phyloP scores from a whole-genome alignment of 2,113 vertebrate genomes.

The Grammomys dolichurus region DNA sequence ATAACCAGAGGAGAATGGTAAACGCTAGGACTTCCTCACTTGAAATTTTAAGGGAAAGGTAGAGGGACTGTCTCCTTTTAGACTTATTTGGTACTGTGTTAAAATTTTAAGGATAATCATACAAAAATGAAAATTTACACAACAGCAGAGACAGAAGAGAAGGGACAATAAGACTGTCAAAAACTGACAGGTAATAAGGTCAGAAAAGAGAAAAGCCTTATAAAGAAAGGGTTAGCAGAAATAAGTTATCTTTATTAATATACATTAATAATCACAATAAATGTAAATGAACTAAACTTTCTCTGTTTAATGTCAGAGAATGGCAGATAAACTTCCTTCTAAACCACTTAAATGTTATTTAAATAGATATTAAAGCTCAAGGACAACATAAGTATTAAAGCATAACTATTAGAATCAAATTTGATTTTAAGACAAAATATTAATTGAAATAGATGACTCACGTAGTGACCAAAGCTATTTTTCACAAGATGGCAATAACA shows the following conservation, averaged over 20 bases:
- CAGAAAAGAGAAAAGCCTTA: conserved; percentile 2
- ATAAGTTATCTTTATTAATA: not conserved
- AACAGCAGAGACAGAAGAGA: not conserved
- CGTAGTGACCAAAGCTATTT: not conserved
- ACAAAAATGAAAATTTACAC: conserved; percentile 1
- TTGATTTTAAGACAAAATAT: conserved; percentile 13
- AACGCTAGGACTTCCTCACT: not conserved
- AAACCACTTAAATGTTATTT: not conserved
- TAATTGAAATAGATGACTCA: not conserved
- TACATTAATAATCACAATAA: conserved; percentile 39
- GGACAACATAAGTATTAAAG: not conserved
- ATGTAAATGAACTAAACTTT: conserved; percentile 39
- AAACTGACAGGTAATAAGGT: not conserved
- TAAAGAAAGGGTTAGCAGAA: not conserved
- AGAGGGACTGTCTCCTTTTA: not conserved
- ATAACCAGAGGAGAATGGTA: conserved; percentile 25
- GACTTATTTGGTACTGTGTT: not conserved
- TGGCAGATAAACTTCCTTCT: not conserved
- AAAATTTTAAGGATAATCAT: conserved; percentile 8
- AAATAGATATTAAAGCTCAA: not conserved
- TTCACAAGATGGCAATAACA: not conserved
- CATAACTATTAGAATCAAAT: conserved; percentile 22
- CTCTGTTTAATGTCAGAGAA: conserved; percentile 3
- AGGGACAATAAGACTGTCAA: not conserved
- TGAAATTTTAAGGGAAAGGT: conserved; percentile 9